Evolutionary conservation across 2,113 vertebrate genomes (phyloP), one percentile per base, ranked within the genome.

Genomic region (Apodemus speciosus): DNA sequence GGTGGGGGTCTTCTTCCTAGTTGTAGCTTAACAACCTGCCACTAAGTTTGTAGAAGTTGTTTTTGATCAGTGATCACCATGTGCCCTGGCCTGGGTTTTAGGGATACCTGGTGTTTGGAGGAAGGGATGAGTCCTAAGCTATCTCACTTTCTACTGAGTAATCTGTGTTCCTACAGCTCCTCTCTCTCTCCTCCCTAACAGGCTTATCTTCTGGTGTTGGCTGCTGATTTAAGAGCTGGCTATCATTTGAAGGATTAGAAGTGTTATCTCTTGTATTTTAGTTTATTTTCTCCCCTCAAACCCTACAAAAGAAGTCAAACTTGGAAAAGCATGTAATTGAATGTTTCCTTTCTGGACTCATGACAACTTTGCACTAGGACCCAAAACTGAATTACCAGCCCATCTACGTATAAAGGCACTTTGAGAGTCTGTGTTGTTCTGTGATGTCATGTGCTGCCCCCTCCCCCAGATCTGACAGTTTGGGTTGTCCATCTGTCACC

Each of bases 271-370:
- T 80, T 94, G 53, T 43, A 38, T n/a, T 13, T 72, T 90, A 75
- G 35, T 38, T 85, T 92, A 21, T 27, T 43, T 16, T 80, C 80
- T 51, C 23, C 10, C 16, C 40, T 21, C 38, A 64, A 72, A 88
- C 13, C 71, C 38, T 92, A 38, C 90, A 60, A 46, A 46, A 89
- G 77, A 91, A 95, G 49, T 72, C 66, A 76, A 51, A 30, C 43
- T 83, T 15, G 68, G 38, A 86, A 93, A 81, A 92, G 58, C 68
- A 23, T 40, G 79, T 84, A 58, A 58, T 80, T 88, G 43, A 71
- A 73, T 88, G 25, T 72, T 93, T 94, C 72, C 86, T 69, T 92
- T 93, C 38, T 81, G 73, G 84, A 69, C 38, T 81, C 32, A 15
- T 10, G 91, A 79, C 56, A 66, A 30, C 40, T 95, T 90, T 73